Conservation (phyloP, 2,888 invertebrate genomes). For the Heliconius charithonia region DNA sequence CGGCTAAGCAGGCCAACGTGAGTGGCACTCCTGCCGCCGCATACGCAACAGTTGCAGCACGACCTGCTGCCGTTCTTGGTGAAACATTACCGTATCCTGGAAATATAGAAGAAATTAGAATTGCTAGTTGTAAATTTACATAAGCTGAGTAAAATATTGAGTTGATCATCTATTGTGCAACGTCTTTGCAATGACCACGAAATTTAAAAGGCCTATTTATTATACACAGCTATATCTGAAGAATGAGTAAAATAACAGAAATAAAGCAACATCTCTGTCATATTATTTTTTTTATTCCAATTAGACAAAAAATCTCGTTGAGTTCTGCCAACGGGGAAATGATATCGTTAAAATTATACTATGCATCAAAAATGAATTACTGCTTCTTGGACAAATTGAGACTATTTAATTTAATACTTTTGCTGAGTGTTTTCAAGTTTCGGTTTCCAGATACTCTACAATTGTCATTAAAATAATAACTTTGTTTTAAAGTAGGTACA, state of each 20-base stretch:
- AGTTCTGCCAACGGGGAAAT: not conserved
- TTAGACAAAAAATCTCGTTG: not conserved
- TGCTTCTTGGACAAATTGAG: slow-evolving; percentile 4
- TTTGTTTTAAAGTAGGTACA: not conserved
- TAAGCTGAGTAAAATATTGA: no score
- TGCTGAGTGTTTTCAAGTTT: not conserved
- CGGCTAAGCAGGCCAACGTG: slow-evolving; percentile 93
- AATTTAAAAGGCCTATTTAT: not conserved
- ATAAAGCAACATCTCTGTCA: not conserved
- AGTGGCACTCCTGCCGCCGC: slow-evolving; percentile 94
- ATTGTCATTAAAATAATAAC: slow-evolving; percentile 9
- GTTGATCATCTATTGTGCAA: no score
- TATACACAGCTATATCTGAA: not conserved
- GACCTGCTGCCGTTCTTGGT: slow-evolving; percentile 91
- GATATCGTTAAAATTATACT: not conserved
- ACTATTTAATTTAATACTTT: not conserved
- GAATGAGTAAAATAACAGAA: not conserved
- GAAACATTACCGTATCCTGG: slow-evolving; percentile 93
- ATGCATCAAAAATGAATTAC: not conserved
- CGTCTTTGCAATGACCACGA: not conserved
- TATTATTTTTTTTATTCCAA: not conserved
- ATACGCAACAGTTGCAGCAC: slow-evolving; percentile 93
- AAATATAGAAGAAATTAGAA: not conserved
- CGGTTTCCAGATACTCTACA: not conserved
- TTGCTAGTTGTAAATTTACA: not conserved